Base-by-base conservation (phyloP, 2,797 vertebrate genomes). In the Acestrorhynchus altus region DNA sequence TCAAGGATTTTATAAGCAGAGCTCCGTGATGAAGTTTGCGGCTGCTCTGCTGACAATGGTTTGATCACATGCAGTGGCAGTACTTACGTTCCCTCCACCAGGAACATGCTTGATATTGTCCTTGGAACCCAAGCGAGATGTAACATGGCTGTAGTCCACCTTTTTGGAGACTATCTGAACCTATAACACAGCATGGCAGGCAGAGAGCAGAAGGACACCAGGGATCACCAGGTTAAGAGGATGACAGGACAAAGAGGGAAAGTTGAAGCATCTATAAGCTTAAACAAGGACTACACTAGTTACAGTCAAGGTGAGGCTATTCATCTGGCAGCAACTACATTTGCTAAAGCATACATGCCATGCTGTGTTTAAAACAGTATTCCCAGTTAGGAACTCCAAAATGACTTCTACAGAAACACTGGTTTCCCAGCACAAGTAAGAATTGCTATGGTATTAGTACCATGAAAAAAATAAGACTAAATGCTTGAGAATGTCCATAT, bases 61-160 rank as follows among this genome's bases (percentile, higher is more conserved):
- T 76, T 54, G 64, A 54, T 52, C 57, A 28, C 71, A 76, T 83
- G 83, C 83, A 81, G 39, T 28, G 31, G 28, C 73, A 65, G 83
- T 93, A 94, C 97, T 98, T 96, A 99, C 97, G 92, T 98, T 98
- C 94, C 98, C 98, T 94, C 98, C 98, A 94, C 98, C 97, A 94
- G 98, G 96, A 93, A 98, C 94, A 95, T 99, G 97, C 95, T 98
- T 98, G 91, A 98, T 96, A 96, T 99, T 99, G 93, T 99, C 98
- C 96, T 98, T 99, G 94, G 98, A 99, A 88, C 98, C 98, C 95
- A 98, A 97, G 92, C 98, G 98, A 88, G 97, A 97, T 80, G 96
- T 94, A 92, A 98, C 90, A 89, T 99, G 97, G 95, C 96, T 98
- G 97, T 98, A 98, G 96, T 96, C 98, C 93, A 95, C 91, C 93